Percentiles rank a stretch among this genome's conserved stretches.
Conservation (phyloP, 1,140 invertebrate genomes). For the Solenopsis invicta region DNA sequence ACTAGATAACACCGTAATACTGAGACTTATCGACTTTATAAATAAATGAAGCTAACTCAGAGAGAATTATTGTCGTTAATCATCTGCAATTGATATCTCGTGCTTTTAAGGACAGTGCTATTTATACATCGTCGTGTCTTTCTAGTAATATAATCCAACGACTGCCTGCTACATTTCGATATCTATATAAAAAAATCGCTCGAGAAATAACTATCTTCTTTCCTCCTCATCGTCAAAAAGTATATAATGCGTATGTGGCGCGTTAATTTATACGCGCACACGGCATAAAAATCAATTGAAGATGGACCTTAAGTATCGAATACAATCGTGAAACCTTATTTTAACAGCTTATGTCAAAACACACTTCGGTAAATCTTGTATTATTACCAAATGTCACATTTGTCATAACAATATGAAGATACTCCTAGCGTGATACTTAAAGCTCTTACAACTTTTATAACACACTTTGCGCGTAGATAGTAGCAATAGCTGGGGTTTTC, state of each 20-base stretch:
- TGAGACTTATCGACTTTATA: slow-evolving; percentile 52
- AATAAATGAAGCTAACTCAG: slow-evolving; percentile 76
- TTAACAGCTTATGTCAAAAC: slow-evolving; percentile 70
- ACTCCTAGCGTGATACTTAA: slow-evolving; percentile 83
- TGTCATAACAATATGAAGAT: slow-evolving; percentile 77
- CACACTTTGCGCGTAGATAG: slow-evolving; percentile 84
- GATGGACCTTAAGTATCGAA: slow-evolving; percentile 56
- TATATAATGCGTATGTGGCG: slow-evolving; percentile 63
- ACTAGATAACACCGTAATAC: slow-evolving; percentile 57
- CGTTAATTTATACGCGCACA: slow-evolving; percentile 50
- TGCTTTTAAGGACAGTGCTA: slow-evolving; percentile 68
- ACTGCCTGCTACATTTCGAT: slow-evolving; percentile 81
- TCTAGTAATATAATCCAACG: slow-evolving; percentile 37
- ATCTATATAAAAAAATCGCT: slow-evolving; percentile 78
- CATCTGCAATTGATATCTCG: slow-evolving; percentile 68
- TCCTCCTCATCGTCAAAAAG: slow-evolving; percentile 5
- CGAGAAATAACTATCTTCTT: slow-evolving; percentile 55
- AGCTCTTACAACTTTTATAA: slow-evolving; percentile 84
- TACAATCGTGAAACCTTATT: slow-evolving; percentile 67
- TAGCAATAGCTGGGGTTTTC: slow-evolving; percentile 83
- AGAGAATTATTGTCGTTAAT: slow-evolving; percentile 83
- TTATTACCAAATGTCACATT: slow-evolving; percentile 62
- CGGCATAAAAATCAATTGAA: slow-evolving; percentile 62
- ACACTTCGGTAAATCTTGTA: slow-evolving; percentile 52
- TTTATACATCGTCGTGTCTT: slow-evolving; percentile 38